A percentile compares a stretch with the other conserved stretches of the same genome.
Evolutionary conservation across 2,888 invertebrate genomes (phyloP).

Genomic region (Drosophila monieri): DNA sequence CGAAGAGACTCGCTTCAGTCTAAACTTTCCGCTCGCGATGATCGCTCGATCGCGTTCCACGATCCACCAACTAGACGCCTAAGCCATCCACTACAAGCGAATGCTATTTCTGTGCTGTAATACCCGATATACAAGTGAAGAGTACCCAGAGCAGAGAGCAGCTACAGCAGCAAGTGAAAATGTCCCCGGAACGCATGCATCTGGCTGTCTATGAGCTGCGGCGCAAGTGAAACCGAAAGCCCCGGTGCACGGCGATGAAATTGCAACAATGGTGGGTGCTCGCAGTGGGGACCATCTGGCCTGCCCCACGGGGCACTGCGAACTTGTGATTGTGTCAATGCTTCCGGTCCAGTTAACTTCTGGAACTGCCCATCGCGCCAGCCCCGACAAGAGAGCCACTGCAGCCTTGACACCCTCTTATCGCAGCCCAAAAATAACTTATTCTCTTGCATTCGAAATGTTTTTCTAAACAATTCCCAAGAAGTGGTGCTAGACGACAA

Average conservation of each 20-base stretch:
- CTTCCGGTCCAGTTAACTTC: constrained; percentile 51
- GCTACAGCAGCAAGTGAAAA: constrained; percentile 13
- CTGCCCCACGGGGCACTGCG: background rate
- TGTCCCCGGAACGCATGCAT: constrained; percentile 12
- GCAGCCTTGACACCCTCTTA: constrained; percentile 14
- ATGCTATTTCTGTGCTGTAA: constrained; percentile 46
- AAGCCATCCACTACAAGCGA: constrained; percentile 3
- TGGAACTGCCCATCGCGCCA: background rate
- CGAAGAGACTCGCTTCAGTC: constrained; percentile 31
- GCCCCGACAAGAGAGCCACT: background rate
- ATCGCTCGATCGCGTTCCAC: constrained; percentile 12
- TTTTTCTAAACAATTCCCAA: background rate
- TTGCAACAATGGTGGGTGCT: constrained; percentile 55
- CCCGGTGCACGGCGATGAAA: constrained; percentile 24
- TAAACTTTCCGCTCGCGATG: constrained; percentile 24
- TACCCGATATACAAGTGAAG: background rate
- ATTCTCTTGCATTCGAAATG: background rate
- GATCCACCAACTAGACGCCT: constrained; percentile 10
- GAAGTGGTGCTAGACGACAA: background rate
- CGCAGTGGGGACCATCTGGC: constrained; percentile 27
- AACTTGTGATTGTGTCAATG: background rate
- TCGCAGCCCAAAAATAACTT: background rate
- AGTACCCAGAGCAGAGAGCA: constrained; percentile 1
- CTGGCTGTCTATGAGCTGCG: constrained; percentile 31
- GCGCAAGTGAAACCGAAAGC: constrained; percentile 31